Evolutionary conservation across 2,888 invertebrate genomes (phyloP), one percentile per base, ranked within the genome.

Genomic region (Trilocha varians): DNA sequence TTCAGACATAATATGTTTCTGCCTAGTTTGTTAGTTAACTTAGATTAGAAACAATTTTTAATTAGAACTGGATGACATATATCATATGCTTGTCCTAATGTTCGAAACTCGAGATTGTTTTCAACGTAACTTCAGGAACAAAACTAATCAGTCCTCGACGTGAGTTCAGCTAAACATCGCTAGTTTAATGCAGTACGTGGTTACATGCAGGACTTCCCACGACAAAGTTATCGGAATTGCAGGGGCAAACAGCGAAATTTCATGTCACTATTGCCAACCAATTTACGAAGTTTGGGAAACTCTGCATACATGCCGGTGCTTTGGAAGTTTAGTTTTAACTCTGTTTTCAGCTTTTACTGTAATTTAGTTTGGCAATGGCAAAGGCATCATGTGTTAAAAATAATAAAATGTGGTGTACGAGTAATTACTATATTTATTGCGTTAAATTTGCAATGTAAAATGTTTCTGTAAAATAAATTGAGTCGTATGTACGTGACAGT

Each of bases 161-260:
- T 25, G 25, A 25, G 25, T 6, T 25, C 25, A 11, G 25, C 8
- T 25, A 25, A 25, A 4, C 25, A 11, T 25, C 25, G 11, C 25
- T 25, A 25, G 25, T 25, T 25, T 3, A 25, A 11, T 25, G 25
- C 25, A 25, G 25, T 25, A n/a, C n/a, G 25, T 25, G 11, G 8
- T 8, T 18, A 18, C 18, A 25, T 25, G 25, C 3, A 25, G 25
- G 25, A 6, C 34, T 9, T 13, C 2, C 9, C 9, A 17, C 5
- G 17, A 13, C 17, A 32, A 15, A 39, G 34, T 39, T 34, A 39
- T 39, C 34, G 39, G 16, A 13, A 39, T 16, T 34, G 16, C 39
- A 39, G 32, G 33, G 33, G 33, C 16, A 39, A 39, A 17, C 39
- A 39, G 16, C 33, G 13, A 16, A 32, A 34, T 17, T 32, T 33